Percentiles rank a stretch among this genome's conserved stretches.
Conservation (phyloP, 2,113 vertebrate species). For the Callipepla squamata region DNA sequence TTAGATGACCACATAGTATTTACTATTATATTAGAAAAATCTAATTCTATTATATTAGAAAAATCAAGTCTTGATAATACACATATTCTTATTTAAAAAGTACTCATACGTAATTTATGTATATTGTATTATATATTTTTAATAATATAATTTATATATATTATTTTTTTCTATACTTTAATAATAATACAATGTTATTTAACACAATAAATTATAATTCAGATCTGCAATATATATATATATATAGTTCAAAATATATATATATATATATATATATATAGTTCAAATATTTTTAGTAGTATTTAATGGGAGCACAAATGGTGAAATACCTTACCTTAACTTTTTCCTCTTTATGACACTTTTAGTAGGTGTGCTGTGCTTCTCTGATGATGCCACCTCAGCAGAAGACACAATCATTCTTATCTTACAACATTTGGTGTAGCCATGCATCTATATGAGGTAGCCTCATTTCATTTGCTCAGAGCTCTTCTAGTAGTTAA, state of each 20-base stretch:
- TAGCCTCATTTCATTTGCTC: neutral
- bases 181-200: neutral
- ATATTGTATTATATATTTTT: too few relatives aligned
- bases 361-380: neutral
- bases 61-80: neutral
- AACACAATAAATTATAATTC: neutral
- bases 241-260: neutral
- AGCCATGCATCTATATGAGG: neutral
- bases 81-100: neutral
- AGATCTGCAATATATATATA: neutral
- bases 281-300: neutral
- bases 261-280: neutral
- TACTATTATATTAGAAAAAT: neutral
- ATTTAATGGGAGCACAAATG: neutral
- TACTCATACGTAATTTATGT: neutral
- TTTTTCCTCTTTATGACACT: neutral
- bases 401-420: neutral
- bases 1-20: neutral
- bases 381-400: neutral
- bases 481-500: neutral
- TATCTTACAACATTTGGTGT: neutral
- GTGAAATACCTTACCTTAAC: neutral
- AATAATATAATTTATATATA: neutral
- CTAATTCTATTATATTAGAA: neutral
- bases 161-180: neutral